Evolutionary conservation across 2,888 invertebrate species (phyloP).

Genomic region (Lepidocyrtoides sp.): DNA sequence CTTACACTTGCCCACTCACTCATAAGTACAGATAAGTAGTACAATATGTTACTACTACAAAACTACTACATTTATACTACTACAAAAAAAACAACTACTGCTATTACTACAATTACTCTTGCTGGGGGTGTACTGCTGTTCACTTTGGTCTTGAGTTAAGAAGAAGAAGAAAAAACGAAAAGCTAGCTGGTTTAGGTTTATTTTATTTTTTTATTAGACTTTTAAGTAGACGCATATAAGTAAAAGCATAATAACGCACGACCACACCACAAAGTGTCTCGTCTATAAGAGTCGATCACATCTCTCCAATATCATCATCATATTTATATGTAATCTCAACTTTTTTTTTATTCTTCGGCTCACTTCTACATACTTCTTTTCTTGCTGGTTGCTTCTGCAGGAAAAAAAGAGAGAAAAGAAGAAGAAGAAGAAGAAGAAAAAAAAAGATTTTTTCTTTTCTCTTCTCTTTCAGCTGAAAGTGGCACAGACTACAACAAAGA

Average conservation of each 20-base stretch:
- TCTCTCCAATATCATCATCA: conserved; percentile 65
- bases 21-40: neutral
- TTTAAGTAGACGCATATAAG: conserved; percentile 39
- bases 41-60: neutral
- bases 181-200: neutral
- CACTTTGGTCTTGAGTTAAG: conserved; percentile 25
- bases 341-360: conserved; percentile 15
- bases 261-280: conserved; percentile 70
- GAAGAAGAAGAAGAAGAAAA: neutral
- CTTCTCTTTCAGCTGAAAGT: conserved; percentile 63
- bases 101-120: neutral
- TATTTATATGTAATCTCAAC: conserved; percentile 61
- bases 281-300: conserved; percentile 70
- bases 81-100: neutral
- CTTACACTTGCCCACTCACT: conserved; percentile 1
- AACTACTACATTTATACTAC: too few species aligned
- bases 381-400: conserved; percentile 35
- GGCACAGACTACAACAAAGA: conserved; percentile 56
- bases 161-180: neutral
- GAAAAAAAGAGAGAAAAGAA: conserved; percentile 20
- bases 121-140: neutral
- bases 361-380: conserved; percentile 38
- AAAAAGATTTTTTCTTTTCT: too few species aligned
- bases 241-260: conserved; percentile 64
- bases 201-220: conserved; percentile 15